phyloP scores from a whole-genome alignment of 2,113 vertebrate genomes.

The Petrocephalus zakoni region DNA sequence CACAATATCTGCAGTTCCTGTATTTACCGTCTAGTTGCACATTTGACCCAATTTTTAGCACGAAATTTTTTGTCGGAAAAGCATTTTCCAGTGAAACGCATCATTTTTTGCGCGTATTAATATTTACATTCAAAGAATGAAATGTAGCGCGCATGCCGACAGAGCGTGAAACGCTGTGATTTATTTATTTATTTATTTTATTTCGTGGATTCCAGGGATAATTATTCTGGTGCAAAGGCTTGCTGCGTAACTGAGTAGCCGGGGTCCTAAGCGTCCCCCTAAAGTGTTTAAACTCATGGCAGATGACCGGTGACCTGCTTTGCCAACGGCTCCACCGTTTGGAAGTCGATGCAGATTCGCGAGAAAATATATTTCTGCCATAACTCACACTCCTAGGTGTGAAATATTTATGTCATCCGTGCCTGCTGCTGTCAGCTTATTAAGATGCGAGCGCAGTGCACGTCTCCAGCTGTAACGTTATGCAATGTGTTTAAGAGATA shows the following conservation, averaged over 20 bases:
- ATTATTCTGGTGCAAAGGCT: not conserved
- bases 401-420: slow-evolving; percentile 18
- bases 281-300: not conserved
- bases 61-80: not conserved
- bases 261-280: not conserved
- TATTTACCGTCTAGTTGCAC: not conserved
- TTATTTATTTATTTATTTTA: not conserved
- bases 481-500: slow-evolving; percentile 19
- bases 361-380: not conserved
- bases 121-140: not conserved
- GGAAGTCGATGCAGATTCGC: not conserved
- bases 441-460: slow-evolving; percentile 16
- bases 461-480: slow-evolving; percentile 22
- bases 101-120: not conserved
- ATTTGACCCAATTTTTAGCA: not conserved
- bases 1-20: not conserved
- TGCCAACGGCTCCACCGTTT: not conserved
- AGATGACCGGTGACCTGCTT: not conserved
- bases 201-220: not conserved
- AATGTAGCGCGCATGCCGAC: not conserved
- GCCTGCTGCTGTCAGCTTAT: slow-evolving; percentile 16
- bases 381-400: not conserved
- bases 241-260: not conserved
- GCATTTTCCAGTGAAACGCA: not conserved
- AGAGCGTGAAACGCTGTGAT: not conserved